Evolutionary conservation across 2,113 vertebrate species (phyloP), one percentile per base, ranked within the genome.

Genomic region (Eleginops maclovinus): DNA sequence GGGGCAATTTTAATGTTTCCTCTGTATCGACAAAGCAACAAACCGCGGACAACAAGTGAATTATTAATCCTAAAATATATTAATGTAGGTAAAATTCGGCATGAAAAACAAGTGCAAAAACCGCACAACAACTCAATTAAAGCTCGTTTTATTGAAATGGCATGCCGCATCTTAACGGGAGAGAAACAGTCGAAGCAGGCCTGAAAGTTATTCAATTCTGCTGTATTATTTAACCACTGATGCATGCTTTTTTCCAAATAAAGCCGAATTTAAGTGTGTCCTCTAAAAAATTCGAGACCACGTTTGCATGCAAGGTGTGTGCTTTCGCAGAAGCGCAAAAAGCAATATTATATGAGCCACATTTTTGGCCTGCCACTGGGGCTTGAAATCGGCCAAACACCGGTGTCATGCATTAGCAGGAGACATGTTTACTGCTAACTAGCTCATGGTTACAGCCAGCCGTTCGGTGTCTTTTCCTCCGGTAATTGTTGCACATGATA

Each of bases 351-450:
- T 36, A 15, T 4, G 40, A 77, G 66, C n/a, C 26, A 12, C 46
- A 24, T 55, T 51, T 46, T 54, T 11, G 75, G 24, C 87, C 77
- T 83, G 81, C 49, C 66, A 4, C 50, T 14, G 70, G 28, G 58
- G 75, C 63, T 65, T 14, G n/a, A 85, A 74, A 70, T 54, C 82
- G 74, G 60, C 79, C 76, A 26, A 72, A 87, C 81, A 88, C 88
- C 82, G 90, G 88, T 85, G 82, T 87, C 88, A 82, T 83, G 44
- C 59, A 56, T 54, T 28, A 79, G 51, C 77, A 69, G 49, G 22
- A 53, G 50, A 70, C 4, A 14, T 65, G 75, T 79, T 85, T 69
- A 28, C 61, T 17, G 86, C 70, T 75, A 85, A 82, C 64, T 46
- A 72, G 62, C 79, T 53, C 71, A 58, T 46, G 64, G 3, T 31